Evolutionary conservation across 2,888 invertebrate species (phyloP).

Genomic region (Dexiosoma caninum): DNA sequence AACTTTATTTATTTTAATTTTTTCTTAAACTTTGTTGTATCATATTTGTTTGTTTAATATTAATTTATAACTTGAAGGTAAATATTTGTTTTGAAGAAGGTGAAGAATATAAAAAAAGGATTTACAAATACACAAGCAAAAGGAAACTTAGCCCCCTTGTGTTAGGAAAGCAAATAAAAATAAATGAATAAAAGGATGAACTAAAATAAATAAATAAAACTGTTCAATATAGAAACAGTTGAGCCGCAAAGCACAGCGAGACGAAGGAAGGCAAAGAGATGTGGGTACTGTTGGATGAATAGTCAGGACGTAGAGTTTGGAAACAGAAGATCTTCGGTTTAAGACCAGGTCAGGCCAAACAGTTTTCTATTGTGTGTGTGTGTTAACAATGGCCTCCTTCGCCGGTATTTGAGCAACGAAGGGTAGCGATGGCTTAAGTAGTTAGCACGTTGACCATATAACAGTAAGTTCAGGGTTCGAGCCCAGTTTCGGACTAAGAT

Average conservation of each 20-base stretch:
- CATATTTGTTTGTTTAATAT: not conserved
- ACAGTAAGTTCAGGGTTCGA: too few species aligned
- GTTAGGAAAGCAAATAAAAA: not conserved
- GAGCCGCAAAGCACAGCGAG: not conserved
- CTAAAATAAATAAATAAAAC: conserved; percentile 18
- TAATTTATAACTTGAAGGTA: conserved; percentile 9
- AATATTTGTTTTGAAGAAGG: conserved; percentile 14
- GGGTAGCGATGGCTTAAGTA: too few species aligned
- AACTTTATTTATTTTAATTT: not conserved
- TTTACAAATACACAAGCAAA: not conserved
- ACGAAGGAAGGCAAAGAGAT: too few species aligned
- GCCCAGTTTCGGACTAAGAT: too few species aligned
- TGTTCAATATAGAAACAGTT: not conserved
- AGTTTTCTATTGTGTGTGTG: too few species aligned
- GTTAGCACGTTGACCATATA: too few species aligned
- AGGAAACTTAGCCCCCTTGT: not conserved
- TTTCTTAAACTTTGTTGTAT: not conserved
- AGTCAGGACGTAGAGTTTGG: too few species aligned
- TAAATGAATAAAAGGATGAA: not conserved
- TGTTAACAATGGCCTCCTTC: too few species aligned
- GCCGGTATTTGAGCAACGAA: too few species aligned
- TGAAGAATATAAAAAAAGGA: conserved; percentile 10
- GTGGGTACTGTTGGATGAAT: too few species aligned
- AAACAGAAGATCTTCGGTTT: not conserved
- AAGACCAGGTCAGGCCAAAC: too few species aligned